phyloP scores from a whole-genome alignment of 2,888 invertebrate genomes.

The Oscheius sp. region DNA sequence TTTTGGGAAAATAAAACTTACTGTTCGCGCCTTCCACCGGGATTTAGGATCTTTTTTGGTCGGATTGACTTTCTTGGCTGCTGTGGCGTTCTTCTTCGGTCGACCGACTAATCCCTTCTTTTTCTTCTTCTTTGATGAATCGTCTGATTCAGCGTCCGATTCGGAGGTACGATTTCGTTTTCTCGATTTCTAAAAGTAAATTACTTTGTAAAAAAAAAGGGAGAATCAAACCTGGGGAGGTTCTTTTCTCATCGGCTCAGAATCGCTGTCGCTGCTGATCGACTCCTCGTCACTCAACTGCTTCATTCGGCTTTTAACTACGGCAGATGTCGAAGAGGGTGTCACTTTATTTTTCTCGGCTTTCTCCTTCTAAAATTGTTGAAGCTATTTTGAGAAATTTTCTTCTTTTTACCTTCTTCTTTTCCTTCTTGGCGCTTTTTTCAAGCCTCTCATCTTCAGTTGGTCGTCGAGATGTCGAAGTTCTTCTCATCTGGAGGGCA shows the following conservation, averaged over 20 bases:
- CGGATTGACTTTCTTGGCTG: not conserved
- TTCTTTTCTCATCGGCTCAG: not conserved
- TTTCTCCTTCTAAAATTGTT: slow-evolving; percentile 18
- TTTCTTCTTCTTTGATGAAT: slow-evolving; percentile 15
- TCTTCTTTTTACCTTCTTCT: slow-evolving; percentile 16
- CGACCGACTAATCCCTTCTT: too few species aligned
- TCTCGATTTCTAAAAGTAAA: not conserved
- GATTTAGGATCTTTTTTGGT: not conserved
- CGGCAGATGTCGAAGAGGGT: not conserved
- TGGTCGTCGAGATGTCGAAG: not conserved
- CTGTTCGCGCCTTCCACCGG: not conserved
- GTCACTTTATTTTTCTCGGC: not conserved
- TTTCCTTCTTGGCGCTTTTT: slow-evolving; percentile 24
- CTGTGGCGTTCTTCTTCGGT: slow-evolving; percentile 13
- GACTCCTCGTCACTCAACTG: slow-evolving; percentile 30
- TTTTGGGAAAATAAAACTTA: too few species aligned
- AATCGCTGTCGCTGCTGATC: slow-evolving; percentile 24
- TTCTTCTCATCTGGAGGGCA: slow-evolving; percentile 17
- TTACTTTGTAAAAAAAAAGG: not conserved
- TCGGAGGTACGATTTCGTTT: not conserved
- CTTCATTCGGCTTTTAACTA: slow-evolving; percentile 2
- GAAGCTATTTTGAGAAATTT: not conserved
- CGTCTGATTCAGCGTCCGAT: slow-evolving; percentile 1
- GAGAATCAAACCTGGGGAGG: not conserved
- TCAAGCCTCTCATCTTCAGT: slow-evolving; percentile 26